These are phyloP conservation scores for Rhynchonycteris naso DNA, from an alignment of 2,797 vertebrate species.

Conservation along the genomic window DNA sequence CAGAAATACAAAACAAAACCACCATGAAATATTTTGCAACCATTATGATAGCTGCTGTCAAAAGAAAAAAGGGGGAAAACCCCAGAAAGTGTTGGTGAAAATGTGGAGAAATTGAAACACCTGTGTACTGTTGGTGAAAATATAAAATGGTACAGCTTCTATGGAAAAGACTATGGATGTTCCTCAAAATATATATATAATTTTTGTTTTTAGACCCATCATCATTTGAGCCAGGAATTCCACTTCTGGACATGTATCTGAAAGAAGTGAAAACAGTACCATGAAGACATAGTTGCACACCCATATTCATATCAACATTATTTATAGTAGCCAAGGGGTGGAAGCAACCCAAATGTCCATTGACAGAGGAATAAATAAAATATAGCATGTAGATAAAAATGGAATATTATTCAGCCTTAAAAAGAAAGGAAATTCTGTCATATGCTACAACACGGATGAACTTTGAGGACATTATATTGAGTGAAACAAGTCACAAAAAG, in stretches of 20 bases:
- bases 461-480: neutral
- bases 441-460: neutral
- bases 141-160: neutral
- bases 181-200: neutral
- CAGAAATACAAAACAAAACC: constrained; percentile 19
- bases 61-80: neutral
- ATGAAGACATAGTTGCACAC: neutral
- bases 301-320: neutral
- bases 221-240: neutral
- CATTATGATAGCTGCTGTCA: neutral
- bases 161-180: neutral
- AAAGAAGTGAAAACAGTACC: neutral
- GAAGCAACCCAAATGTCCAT: neutral
- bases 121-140: neutral
- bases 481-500: neutral
- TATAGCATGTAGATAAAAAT: neutral
- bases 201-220: neutral
- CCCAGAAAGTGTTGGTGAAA: neutral
- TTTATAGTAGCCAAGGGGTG: neutral
- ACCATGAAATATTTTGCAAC: neutral
- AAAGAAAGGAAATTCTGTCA: neutral
- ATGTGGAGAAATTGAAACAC: neutral
- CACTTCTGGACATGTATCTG: neutral
- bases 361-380: neutral
- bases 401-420: neutral